phyloP scores from a whole-genome alignment of 1,140 invertebrate genomes.

The Aporrectodea caliginosa region DNA sequence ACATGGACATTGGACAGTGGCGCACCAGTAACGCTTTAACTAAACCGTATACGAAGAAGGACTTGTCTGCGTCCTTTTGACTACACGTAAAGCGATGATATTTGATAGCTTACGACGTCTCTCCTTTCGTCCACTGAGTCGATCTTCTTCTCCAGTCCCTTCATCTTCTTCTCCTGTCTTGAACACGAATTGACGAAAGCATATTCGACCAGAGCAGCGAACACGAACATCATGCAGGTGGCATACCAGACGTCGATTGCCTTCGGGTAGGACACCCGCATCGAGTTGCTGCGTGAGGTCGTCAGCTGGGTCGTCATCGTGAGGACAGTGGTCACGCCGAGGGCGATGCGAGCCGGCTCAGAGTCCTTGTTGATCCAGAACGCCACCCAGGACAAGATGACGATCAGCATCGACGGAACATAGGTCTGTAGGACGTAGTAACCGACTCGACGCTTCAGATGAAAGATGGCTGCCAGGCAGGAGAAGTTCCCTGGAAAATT shows the following conservation, averaged over 20 bases:
- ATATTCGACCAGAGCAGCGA: slow-evolving; percentile 87
- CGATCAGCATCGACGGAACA: slow-evolving; percentile 7
- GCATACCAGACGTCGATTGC: slow-evolving; percentile 92
- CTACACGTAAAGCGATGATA: too few relatives aligned
- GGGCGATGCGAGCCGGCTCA: slow-evolving; percentile 5
- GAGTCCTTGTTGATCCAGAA: slow-evolving; percentile 70
- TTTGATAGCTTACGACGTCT: too few relatives aligned
- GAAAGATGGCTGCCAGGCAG: slow-evolving; percentile 15
- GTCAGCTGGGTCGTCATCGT: slow-evolving; percentile 29
- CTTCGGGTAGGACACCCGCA: slow-evolving; percentile 62
- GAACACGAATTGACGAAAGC: slow-evolving; percentile 70
- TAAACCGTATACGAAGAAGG: too few relatives aligned
- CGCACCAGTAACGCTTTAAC: too few relatives aligned
- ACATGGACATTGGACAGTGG: too few relatives aligned
- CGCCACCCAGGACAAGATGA: slow-evolving; percentile 52
- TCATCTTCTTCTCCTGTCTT: slow-evolving; percentile 18
- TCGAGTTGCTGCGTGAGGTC: slow-evolving; percentile 16
- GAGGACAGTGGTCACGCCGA: slow-evolving; percentile 58
- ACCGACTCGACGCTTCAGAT: slow-evolving; percentile 6
- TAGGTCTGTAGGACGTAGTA: slow-evolving; percentile 14
- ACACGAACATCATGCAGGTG: slow-evolving; percentile 85
- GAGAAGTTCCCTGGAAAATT: slow-evolving; percentile 16
- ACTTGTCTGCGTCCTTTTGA: too few relatives aligned
- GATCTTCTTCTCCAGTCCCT: slow-evolving; percentile 12
- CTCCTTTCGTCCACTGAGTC: neutral